Evolutionary conservation across 1,140 invertebrate genomes (phyloP).

Genomic region (Nilaparvata lugens): DNA sequence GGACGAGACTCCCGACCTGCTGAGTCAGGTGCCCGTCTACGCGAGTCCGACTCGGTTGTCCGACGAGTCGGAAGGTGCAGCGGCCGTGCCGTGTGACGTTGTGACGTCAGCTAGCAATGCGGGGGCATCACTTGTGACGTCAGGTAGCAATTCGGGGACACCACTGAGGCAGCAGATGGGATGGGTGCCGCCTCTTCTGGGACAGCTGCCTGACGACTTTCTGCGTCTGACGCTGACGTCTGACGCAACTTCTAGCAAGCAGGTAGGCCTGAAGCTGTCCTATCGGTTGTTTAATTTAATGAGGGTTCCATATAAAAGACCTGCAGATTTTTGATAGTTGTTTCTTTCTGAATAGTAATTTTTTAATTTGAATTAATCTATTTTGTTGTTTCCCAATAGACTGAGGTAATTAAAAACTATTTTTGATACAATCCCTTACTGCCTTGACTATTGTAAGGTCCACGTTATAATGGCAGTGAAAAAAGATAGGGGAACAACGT

Average conservation of each 20-base stretch:
- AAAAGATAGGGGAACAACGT: no score
- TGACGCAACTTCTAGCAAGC: background rate
- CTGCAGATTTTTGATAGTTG: no score
- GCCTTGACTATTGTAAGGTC: no score
- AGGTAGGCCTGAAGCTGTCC: no score
- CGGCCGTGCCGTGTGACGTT: background rate
- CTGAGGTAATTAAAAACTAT: no score
- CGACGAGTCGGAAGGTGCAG: background rate
- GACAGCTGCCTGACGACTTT: constrained; percentile 71
- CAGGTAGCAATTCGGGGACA: background rate
- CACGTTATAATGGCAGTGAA: no score
- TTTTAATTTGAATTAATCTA: no score
- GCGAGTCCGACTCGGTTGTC: background rate
- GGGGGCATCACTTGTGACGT: background rate
- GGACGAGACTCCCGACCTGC: background rate
- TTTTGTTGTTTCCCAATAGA: no score
- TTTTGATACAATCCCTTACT: no score
- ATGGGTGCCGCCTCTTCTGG: constrained; percentile 76
- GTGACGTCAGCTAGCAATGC: background rate
- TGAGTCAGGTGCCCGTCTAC: background rate
- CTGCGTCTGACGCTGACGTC: constrained; percentile 39
- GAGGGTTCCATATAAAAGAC: no score
- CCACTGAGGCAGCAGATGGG: constrained; percentile 32
- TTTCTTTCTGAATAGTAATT: no score
- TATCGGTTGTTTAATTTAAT: no score